Evolutionary conservation across 2,113 vertebrate species (phyloP), one percentile per base, ranked within the genome.

Genomic region (Prinia subflava): DNA sequence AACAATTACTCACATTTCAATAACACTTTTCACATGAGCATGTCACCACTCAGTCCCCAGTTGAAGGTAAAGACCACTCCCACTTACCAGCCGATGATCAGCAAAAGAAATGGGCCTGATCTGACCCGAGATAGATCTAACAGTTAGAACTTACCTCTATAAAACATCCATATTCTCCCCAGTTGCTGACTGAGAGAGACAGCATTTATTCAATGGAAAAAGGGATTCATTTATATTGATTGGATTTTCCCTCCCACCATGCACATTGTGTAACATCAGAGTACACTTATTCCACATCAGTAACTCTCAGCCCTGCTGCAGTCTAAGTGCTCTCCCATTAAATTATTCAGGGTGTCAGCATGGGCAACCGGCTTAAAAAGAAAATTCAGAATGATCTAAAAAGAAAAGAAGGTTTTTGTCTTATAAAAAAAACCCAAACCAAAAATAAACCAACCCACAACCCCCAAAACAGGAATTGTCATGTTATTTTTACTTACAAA

Each of bases 261-360:
- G 64, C 73, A n/a, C 55, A 31, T 53, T 68, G 87, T 92, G 24
- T 95, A 91, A 57, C 67, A 73, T 57, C 57, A 83, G 64, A 31
- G 81, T 83, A 92, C 52, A 25, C 41, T 91, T 85, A 87, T 69
- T 92, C 85, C 57, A 31, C 59, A 25, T 57, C 39, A 86, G 46
- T 78, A 88, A 81, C 59, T 64, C 74, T 76, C 41, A 80, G 55
- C 31, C 49, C 77, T 73, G 37, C 65, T 95, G n/a, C 78, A 85
- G 20, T 73, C 65, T 82, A 82, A 90, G 55, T 64, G 76, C 50
- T 75, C 39, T 79, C 50, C 71, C 59, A 87, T 74, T 92, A 62
- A 97, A 92, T 94, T 88, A 88, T 95, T 92, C 33, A 90, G 78
- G 39, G 77, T 85, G 33, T 59, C 49, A 88, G 63, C 53, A 92